These are phyloP conservation scores for Lithophane semibrunnea DNA, from an alignment of 2,888 invertebrate genomes.

Conservation along the genomic window DNA sequence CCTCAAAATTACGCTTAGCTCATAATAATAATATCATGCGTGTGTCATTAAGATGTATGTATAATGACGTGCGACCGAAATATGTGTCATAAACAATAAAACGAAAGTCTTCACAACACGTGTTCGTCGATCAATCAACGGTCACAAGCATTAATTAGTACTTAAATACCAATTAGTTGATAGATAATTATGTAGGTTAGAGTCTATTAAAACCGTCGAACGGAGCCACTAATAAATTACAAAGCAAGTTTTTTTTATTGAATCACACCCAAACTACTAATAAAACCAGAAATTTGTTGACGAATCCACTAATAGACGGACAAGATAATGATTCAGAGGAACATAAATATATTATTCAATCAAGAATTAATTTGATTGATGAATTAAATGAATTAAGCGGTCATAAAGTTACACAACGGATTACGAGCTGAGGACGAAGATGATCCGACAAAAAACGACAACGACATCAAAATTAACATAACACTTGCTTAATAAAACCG, in stretches of 20 bases:
- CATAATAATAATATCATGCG: slow-evolving; percentile 23
- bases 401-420: slow-evolving; percentile 58
- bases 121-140: slow-evolving; percentile 79
- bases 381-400: slow-evolving; percentile 56
- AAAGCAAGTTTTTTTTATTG: slow-evolving; percentile 62
- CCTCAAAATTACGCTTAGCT: neutral
- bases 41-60: slow-evolving; percentile 18
- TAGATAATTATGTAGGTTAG: slow-evolving; percentile 78
- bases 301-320: slow-evolving; percentile 61
- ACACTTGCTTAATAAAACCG: slow-evolving; percentile 25
- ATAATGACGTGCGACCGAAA: slow-evolving; percentile 61
- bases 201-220: slow-evolving; percentile 74
- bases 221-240: slow-evolving; percentile 70
- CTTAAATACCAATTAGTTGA: slow-evolving; percentile 80
- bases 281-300: slow-evolving; percentile 64
- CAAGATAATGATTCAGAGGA: slow-evolving; percentile 58
- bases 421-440: slow-evolving; percentile 29
- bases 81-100: slow-evolving; percentile 66
- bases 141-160: slow-evolving; percentile 79
- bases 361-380: slow-evolving; percentile 64
- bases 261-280: slow-evolving; percentile 59
- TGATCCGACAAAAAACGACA: slow-evolving; percentile 11
- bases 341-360: slow-evolving; percentile 63
- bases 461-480: slow-evolving; percentile 17
- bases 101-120: slow-evolving; percentile 72